A percentile compares a stretch with the other conserved stretches of the same genome.
These are phyloP conservation scores for Artibeus lituratus DNA, from an alignment of 2,797 vertebrate species.

Conservation along the genomic window DNA sequence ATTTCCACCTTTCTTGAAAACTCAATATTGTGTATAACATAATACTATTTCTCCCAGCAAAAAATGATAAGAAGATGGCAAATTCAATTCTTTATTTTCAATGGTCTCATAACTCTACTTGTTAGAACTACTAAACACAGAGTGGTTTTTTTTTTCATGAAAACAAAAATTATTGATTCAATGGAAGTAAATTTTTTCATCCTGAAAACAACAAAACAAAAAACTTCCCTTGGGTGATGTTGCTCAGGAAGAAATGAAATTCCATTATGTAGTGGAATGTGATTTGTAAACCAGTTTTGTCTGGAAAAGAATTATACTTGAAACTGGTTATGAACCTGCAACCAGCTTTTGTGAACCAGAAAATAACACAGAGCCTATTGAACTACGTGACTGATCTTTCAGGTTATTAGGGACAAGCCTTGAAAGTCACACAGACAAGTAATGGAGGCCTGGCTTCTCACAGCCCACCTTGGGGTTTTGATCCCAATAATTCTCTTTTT, in stretches of 20 bases:
- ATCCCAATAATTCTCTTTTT: not conserved
- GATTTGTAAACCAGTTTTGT: constrained; percentile 60
- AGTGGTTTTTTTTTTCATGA: constrained; percentile 51
- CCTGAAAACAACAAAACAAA: constrained; percentile 51
- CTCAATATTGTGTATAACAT: not conserved
- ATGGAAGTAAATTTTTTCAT: constrained; percentile 26
- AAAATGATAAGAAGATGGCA: constrained; percentile 37
- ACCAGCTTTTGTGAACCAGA: constrained; percentile 53
- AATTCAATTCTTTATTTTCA: constrained; percentile 55
- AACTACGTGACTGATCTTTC: not conserved
- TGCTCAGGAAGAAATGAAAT: constrained; percentile 67
- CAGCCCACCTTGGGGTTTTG: not conserved
- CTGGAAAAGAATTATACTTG: constrained; percentile 64
- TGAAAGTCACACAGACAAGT: not conserved
- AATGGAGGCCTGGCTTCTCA: not conserved
- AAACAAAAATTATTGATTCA: constrained; percentile 49
- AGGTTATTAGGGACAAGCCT: not conserved
- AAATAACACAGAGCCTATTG: constrained; percentile 38
- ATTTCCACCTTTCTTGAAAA: constrained; percentile 47
- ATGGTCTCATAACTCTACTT: not conserved
- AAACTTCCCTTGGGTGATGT: constrained; percentile 23
- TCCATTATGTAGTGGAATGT: constrained; percentile 56
- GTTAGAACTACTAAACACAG: constrained; percentile 56
- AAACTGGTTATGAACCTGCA: constrained; percentile 36
- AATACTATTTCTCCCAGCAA: constrained; percentile 36